phyloP scores from a whole-genome alignment of 2,113 vertebrate genomes.

The Chionomys nivalis region DNA sequence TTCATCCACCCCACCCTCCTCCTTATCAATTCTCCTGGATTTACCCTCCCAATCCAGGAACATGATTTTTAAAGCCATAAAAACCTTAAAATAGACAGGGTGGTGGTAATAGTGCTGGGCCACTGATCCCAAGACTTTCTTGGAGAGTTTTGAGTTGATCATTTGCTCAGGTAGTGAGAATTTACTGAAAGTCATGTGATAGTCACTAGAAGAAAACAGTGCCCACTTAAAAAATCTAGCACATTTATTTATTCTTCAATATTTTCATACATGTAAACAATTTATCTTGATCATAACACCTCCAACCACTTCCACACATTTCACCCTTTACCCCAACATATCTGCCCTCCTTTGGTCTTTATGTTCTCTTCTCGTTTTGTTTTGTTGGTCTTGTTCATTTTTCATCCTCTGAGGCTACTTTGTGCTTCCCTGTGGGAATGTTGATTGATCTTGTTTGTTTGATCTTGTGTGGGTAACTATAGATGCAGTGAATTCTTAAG shows the following conservation, averaged over 20 bases:
- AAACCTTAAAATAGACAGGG: not conserved
- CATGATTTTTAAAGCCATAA: not conserved
- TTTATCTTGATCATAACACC: not conserved
- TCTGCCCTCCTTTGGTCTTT: not conserved
- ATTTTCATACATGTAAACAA: not conserved
- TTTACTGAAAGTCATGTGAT: not conserved
- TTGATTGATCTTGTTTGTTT: not conserved
- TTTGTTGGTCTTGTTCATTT: not conserved
- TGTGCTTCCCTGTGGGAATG: not conserved
- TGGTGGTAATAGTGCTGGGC: not conserved
- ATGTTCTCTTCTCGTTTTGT: not conserved
- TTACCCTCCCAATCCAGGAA: not conserved
- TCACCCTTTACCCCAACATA: not conserved
- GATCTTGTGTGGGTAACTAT: not conserved
- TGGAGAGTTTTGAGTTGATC: slow-evolving; percentile 15
- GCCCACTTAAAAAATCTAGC: not conserved
- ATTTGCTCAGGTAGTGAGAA: not conserved
- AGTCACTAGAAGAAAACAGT: not conserved
- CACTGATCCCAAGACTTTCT: not conserved
- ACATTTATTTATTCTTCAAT: not conserved
- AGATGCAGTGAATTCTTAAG: not conserved
- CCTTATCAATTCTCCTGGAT: not conserved
- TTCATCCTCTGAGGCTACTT: not conserved
- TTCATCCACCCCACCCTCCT: not conserved
- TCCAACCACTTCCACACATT: not conserved